phyloP scores from a whole-genome alignment of 2,113 vertebrate species.

The Nycticryphes semicollaris region DNA sequence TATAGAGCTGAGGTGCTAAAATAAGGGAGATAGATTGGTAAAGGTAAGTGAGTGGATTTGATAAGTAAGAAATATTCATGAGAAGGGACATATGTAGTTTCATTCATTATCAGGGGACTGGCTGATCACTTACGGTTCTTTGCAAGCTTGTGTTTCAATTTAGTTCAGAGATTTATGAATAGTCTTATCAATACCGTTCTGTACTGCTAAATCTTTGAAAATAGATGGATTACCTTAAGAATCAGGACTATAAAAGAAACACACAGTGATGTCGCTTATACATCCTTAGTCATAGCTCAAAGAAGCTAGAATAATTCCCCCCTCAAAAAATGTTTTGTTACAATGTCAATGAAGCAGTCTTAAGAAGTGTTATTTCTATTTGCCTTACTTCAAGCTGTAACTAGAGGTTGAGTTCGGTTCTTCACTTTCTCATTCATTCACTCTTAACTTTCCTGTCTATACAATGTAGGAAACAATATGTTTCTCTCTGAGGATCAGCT shows the following conservation, averaged over 20 bases:
- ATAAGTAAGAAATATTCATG: not conserved
- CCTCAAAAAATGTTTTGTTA: not conserved
- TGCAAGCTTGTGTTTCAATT: not conserved
- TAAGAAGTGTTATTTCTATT: not conserved
- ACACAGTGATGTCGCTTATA: not conserved
- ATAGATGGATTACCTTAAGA: not conserved
- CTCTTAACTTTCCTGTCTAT: not conserved
- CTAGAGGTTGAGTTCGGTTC: not conserved
- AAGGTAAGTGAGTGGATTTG: not conserved
- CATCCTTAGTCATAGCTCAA: not conserved
- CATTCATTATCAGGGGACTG: not conserved
- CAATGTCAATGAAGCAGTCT: not conserved
- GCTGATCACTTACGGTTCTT: not conserved
- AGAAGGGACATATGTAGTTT: not conserved
- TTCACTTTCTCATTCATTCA: not conserved
- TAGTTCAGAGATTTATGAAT: not conserved
- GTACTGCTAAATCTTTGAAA: not conserved
- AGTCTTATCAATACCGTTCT: not conserved
- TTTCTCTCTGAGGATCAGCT: not conserved
- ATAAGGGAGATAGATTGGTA: not conserved
- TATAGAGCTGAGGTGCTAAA: not conserved
- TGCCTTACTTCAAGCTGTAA: not conserved
- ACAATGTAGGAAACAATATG: fast-evolving
- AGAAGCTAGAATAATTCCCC: not conserved
- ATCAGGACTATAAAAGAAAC: not conserved